phyloP scores from a whole-genome alignment of 2,113 vertebrate species.

The Hypocryptadius cinnamomeus region DNA sequence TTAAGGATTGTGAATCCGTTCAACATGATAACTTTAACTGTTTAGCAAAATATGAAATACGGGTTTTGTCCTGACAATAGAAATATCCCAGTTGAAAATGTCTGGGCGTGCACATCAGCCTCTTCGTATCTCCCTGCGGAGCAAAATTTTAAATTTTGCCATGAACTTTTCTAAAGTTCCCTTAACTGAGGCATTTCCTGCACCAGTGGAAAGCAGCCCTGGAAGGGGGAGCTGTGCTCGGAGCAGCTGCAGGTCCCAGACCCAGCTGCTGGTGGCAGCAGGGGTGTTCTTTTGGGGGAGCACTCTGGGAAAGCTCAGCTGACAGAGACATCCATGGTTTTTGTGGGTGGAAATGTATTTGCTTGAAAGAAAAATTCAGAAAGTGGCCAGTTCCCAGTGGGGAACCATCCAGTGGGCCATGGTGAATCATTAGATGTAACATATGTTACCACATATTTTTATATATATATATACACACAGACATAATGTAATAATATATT shows the following conservation, averaged over 20 bases:
- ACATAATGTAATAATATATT: not conserved
- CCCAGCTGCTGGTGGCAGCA: not conserved
- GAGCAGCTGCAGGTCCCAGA: not conserved
- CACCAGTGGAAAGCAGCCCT: rapidly evolving
- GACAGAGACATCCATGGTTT: rapidly evolving
- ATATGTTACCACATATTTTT: not conserved
- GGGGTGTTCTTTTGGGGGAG: not conserved
- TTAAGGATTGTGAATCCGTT: not conserved
- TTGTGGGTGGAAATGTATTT: not conserved
- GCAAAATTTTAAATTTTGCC: not conserved
- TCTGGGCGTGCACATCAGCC: not conserved
- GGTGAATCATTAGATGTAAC: not conserved
- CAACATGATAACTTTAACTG: not conserved
- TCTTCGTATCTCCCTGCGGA: not conserved
- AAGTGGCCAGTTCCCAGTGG: too few species aligned
- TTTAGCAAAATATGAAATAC: not conserved
- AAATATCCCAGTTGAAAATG: not conserved
- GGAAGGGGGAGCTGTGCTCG: not conserved
- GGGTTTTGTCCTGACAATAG: not conserved
- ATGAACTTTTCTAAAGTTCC: not conserved
- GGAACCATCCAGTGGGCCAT: not conserved
- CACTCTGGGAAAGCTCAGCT: not conserved
- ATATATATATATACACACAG: too few species aligned
- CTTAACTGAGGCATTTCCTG: not conserved
- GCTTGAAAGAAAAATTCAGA: not conserved